A percentile compares a stretch with the other conserved stretches of the same genome.
phyloP scores from a whole-genome alignment of 2,113 vertebrate species.

The western clawed frog (Xenopus tropicalis) region DNA sequence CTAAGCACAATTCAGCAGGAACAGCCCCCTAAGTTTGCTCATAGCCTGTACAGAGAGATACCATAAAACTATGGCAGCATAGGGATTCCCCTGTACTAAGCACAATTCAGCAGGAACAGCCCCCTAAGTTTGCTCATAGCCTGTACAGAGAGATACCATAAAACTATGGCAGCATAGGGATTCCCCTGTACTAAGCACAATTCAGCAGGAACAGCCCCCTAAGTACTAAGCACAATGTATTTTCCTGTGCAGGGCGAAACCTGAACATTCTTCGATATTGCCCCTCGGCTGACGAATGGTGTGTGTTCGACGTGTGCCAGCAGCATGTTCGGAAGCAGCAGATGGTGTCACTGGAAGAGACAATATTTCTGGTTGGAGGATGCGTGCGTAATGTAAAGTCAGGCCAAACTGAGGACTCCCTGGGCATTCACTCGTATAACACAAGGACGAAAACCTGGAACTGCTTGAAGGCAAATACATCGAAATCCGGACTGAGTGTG shows the following conservation, averaged over 20 bases:
- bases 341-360: slow-evolving; percentile 95
- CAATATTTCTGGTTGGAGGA: slow-evolving; percentile 90
- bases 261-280: slow-evolving; percentile 87
- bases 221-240: no score
- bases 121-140: no score
- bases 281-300: slow-evolving; percentile 80
- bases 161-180: no score
- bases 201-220: no score
- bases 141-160: no score
- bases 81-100: no score
- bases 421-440: slow-evolving; percentile 89
- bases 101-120: no score
- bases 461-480: slow-evolving; percentile 84
- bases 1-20: no score
- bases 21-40: no score
- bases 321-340: slow-evolving; percentile 93
- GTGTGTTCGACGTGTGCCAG: slow-evolving; percentile 72
- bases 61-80: no score
- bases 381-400: slow-evolving; percentile 78
- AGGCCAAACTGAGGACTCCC: slow-evolving; percentile 77
- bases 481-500: slow-evolving; percentile 91
- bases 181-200: no score
- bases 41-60: no score
- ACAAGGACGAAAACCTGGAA: slow-evolving; percentile 79
- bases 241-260: slow-evolving; percentile 76